A percentile compares a stretch with the other conserved stretches of the same genome.
These are phyloP conservation scores for Drosophila sp. DNA, from an alignment of 1,140 invertebrate genomes.

Conservation along the genomic window DNA sequence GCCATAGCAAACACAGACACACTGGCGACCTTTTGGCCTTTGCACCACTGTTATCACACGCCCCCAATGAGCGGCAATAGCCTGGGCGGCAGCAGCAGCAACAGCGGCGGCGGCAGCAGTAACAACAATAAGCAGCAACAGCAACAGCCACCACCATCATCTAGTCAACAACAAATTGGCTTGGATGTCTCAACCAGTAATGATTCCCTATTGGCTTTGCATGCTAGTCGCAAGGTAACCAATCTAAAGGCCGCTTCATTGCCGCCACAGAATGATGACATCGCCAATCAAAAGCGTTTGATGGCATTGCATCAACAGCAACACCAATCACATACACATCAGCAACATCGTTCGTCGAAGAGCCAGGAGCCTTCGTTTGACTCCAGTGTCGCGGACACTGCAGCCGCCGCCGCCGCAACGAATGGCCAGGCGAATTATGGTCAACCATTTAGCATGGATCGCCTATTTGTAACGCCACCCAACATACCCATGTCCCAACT, in stretches of 20 bases:
- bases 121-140: slow-evolving; percentile 23
- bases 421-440: slow-evolving; percentile 9
- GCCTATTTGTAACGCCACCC: slow-evolving; percentile 51
- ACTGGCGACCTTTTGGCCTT: slow-evolving; percentile 74
- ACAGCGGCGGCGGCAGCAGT: slow-evolving; percentile 9
- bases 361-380: slow-evolving; percentile 43
- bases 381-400: background rate
- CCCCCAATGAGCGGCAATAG: slow-evolving; percentile 57
- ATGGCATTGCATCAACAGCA: background rate
- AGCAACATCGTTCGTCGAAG: slow-evolving; percentile 36
- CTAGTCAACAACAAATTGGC: slow-evolving; percentile 15
- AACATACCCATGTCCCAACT: slow-evolving; percentile 28
- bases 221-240: slow-evolving; percentile 63
- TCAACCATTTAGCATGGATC: slow-evolving; percentile 36
- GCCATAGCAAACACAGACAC: slow-evolving; percentile 51
- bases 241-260: slow-evolving; percentile 67
- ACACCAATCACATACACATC: background rate
- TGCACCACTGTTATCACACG: slow-evolving; percentile 64
- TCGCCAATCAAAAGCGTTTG: slow-evolving; percentile 2
- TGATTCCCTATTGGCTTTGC: slow-evolving; percentile 39
- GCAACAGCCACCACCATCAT: slow-evolving; percentile 23
- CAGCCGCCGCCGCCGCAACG: background rate
- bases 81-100: slow-evolving; percentile 35
- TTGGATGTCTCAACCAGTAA: slow-evolving; percentile 24
- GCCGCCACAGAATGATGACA: slow-evolving; percentile 48